These are phyloP conservation scores for Mesocentrotus franciscanus DNA, from an alignment of 53 echinoderm and acorn worm species.

Conservation along the genomic window DNA sequence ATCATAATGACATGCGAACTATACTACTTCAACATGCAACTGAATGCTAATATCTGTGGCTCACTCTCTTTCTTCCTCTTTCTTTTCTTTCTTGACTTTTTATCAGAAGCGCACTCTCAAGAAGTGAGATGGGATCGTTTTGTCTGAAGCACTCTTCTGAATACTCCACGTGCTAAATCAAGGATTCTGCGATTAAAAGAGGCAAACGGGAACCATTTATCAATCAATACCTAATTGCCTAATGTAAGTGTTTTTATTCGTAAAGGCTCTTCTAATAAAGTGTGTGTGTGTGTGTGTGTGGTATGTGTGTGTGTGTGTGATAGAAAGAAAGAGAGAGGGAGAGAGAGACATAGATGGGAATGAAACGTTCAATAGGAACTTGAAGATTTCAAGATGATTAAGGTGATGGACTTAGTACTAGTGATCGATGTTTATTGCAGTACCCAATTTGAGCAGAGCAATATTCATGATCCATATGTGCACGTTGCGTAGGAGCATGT, in stretches of 20 bases:
- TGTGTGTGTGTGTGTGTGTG: slow-evolving; percentile 43
- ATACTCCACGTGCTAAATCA: slow-evolving; percentile 56
- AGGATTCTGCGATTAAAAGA: slow-evolving; percentile 26
- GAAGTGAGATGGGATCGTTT: background rate
- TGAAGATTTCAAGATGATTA: background rate
- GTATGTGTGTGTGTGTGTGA: background rate
- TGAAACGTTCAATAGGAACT: background rate
- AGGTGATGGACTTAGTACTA: background rate
- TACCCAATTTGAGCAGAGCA: background rate
- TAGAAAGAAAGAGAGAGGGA: background rate
- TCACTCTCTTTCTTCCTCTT: background rate
- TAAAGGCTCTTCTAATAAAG: slow-evolving; percentile 8
- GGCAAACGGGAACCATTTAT: slow-evolving; percentile 50
- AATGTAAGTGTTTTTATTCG: slow-evolving; percentile 61
- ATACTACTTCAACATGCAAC: background rate
- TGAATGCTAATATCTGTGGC: background rate
- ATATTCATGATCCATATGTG: background rate
- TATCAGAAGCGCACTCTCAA: background rate
- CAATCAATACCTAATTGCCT: slow-evolving; percentile 59
- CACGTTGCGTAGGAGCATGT: background rate
- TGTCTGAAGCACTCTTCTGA: slow-evolving; percentile 7
- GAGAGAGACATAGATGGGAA: background rate
- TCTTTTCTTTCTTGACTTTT: background rate
- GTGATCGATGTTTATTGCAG: background rate
- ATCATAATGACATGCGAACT: background rate